Evolutionary conservation across 64 coral and sea anemone species (phyloP), one percentile per base, ranked within the genome.

Genomic region (Astreopora myriophthalma): DNA sequence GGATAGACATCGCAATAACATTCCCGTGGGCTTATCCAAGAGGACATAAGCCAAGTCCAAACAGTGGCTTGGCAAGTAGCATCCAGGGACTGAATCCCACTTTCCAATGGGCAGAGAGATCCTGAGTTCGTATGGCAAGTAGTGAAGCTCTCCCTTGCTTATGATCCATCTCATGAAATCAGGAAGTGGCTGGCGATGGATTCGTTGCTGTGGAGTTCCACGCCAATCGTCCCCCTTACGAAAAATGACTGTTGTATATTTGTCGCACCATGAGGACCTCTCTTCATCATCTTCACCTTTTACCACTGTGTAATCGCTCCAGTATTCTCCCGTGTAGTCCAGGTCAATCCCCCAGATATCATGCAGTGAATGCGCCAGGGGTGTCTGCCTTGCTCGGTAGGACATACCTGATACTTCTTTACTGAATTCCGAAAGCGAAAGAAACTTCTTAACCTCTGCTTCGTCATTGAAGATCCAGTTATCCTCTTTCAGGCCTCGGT

Each of bases 391-490:
- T 74, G 89, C 77, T 34, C 38, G 25, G 44, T 92, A 92, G 8
- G 76, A 60, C 34, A 74, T 35, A 8, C 30, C 68, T n/a, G 66
- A 92, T 2, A 23, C 33, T 61, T 85, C 68, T 6, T 92, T 92
- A 19, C 48, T 27, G 22, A 30, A 66, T 75, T 92, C 11, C 3
- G 89, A 73, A 19, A 92, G 57, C 5, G 27, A 58, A 3, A 85
- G 27, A 74, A 92, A 92, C n/a, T 34, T 38, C 12, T 39, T 70
- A 11, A 75, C 6, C 0, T 73, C 3, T 31, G 25, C 37, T 46
- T 87, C 44, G 23, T 93, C 91, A 42, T 86, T n/a, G 28, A 93
- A 87, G 68, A 93, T 71, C 70, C 83, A 87, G 1, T 93, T 60
- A 0, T 93, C 62, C 61, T 85, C 69, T 77, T 85, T 73, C 14